Evolutionary conservation across 2,888 invertebrate species (phyloP), one percentile per base, ranked within the genome.

Genomic region (Heliconius ethilla): DNA sequence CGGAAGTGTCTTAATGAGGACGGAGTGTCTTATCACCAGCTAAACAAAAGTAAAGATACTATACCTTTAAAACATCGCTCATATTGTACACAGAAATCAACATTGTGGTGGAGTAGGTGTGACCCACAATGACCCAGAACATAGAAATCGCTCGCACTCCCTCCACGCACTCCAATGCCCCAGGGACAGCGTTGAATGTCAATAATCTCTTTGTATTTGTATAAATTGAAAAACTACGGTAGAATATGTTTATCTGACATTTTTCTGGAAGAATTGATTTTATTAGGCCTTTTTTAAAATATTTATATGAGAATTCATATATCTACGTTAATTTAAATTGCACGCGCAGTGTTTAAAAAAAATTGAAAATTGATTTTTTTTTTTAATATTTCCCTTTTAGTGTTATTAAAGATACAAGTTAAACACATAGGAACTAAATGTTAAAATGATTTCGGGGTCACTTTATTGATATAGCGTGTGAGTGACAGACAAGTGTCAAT

Each of bases 61-160:
- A 40, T 33, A 81, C 80, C 18, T 45, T 69, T n/a, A 29, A 27
- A 5, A 76, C 59, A 6, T 74, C 59, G 13, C 18, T 45, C 11
- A 70, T 27, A 59, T 81, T 81, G 4, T 27, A 63, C 6, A 81
- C 27, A 13, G 70, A 75, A 22, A 9, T 70, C 3, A 45, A 80
- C 29, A 45, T 83, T 59, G 33, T 82, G 33, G 83, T 81, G n/a
- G 78, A 75, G 70, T 88, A 91, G 0, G 90, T 87, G 73, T 95
- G 95, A 0, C 92, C 93, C 2, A 92, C 70, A 25, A 95, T 88
- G 40, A 95, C 90, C 95, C 95, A 95, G 82, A 92, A 85, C 89
- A 95, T 94, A 9, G 94, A 92, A 0, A 95, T 83, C 0, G 91
- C 85, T 74, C 94, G 86, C 7, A 95, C 85, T 0, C 95, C 95